phyloP scores from a whole-genome alignment of 2,113 vertebrate species.

The Ochotona curzoniae region DNA sequence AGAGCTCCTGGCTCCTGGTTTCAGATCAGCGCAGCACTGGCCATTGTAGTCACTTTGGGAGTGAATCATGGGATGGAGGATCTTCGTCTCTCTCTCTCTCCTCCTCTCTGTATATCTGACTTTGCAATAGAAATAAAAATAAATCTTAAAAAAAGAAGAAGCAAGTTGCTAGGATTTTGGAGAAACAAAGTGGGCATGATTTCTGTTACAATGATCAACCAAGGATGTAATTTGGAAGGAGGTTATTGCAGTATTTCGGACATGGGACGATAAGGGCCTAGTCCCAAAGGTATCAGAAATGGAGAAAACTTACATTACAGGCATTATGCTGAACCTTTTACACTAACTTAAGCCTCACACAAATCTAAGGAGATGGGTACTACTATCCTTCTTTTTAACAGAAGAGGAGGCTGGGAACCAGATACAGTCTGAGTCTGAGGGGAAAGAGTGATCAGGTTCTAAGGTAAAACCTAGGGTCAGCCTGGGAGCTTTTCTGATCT shows the following conservation, averaged over 20 bases:
- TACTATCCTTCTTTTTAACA: neutral
- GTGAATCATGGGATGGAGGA: no score
- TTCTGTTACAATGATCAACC: neutral
- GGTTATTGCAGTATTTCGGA: neutral
- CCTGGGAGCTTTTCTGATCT: neutral
- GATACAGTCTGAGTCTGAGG: neutral
- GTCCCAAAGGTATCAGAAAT: neutral
- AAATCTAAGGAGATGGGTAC: neutral
- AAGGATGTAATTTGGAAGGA: neutral
- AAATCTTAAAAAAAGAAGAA: neutral
- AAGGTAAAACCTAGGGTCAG: neutral
- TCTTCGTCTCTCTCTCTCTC: no score
- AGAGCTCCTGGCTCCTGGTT: no score
- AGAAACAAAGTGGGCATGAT: conserved; percentile 17
- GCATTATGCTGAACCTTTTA: neutral
- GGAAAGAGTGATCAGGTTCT: neutral
- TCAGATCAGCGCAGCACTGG: no score
- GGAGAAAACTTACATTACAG: neutral
- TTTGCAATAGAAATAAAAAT: no score
- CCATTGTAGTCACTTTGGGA: no score
- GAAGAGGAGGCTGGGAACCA: neutral
- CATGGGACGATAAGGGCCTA: neutral
- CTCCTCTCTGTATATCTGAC: no score
- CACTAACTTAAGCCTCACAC: neutral
- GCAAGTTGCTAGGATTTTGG: neutral